Percentiles rank a stretch among this genome's conserved stretches.
Conservation (phyloP, 2,797 vertebrate genomes). For the Microchirus variegatus region DNA sequence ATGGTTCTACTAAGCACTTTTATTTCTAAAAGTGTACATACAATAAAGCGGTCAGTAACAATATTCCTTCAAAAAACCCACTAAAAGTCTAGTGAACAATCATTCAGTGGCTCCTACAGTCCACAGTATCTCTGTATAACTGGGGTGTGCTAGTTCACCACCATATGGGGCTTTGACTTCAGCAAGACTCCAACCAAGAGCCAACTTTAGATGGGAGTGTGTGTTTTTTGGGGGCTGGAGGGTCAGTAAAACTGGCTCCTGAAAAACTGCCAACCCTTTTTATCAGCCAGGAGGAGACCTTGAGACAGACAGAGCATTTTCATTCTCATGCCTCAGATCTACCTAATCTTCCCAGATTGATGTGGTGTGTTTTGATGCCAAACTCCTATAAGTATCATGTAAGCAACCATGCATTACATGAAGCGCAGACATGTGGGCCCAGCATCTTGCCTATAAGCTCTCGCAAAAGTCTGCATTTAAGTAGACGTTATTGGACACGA, state of each 20-base stretch:
- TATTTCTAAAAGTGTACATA: too few species aligned
- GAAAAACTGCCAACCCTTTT: conserved; percentile 64
- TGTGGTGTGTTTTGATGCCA: conserved; percentile 45
- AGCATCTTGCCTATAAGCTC: conserved; percentile 53
- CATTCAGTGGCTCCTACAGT: conserved; percentile 19
- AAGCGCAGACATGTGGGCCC: conserved; percentile 73
- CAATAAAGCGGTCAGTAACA: conserved; percentile 41
- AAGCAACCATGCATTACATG: conserved; percentile 91
- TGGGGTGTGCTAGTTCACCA: conserved; percentile 52
- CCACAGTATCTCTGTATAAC: conserved; percentile 50
- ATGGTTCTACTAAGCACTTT: too few species aligned
- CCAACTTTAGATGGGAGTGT: conserved; percentile 72
- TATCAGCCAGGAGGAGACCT: conserved; percentile 57
- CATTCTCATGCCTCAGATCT: conserved; percentile 49
- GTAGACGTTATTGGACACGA: conserved; percentile 87
- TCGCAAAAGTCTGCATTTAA: conserved; percentile 82
- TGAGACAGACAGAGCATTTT: conserved; percentile 45
- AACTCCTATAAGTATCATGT: conserved; percentile 89
- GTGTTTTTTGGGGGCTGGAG: conserved; percentile 47
- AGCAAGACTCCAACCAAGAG: conserved; percentile 66
- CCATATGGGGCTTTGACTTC: conserved; percentile 67
- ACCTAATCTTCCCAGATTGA: conserved; percentile 79
- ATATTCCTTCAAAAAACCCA: conserved; percentile 21
- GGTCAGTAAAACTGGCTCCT: conserved; percentile 67
- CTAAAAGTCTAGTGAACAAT: too few species aligned